Evolutionary conservation across 2,113 vertebrate species (phyloP).

Genomic region (Nannospalax galili): DNA sequence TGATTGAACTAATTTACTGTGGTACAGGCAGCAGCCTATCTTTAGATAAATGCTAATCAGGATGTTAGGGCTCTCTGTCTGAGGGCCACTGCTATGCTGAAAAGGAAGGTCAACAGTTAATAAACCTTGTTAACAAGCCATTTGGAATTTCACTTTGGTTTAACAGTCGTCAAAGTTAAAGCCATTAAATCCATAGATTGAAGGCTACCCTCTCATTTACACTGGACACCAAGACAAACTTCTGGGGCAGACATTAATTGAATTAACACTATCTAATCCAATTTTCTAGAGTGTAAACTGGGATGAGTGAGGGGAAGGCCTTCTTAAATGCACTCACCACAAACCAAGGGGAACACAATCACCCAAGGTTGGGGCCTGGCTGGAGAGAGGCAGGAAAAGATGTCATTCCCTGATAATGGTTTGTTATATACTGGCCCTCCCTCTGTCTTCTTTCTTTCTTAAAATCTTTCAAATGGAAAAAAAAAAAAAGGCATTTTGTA

Average conservation of each 20-base stretch:
- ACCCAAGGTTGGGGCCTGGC: not conserved
- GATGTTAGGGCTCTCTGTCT: constrained; percentile 83
- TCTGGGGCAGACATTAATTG: constrained; percentile 85
- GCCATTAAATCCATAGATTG: constrained; percentile 87
- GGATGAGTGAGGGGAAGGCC: constrained; percentile 45
- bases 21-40: constrained; percentile 88
- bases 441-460: not conserved
- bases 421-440: not conserved
- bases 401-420: not conserved
- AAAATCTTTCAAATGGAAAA: constrained; percentile 47
- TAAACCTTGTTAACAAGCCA: constrained; percentile 88
- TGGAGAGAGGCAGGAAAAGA: not conserved
- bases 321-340: constrained; percentile 21
- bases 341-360: not conserved
- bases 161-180: constrained; percentile 85
- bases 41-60: constrained; percentile 90
- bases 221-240: constrained; percentile 82
- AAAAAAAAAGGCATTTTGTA: constrained; percentile 66
- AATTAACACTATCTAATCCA: constrained; percentile 86
- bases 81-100: constrained; percentile 84
- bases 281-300: constrained; percentile 82
- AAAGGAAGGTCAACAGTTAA: constrained; percentile 90
- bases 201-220: constrained; percentile 83
- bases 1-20: constrained; percentile 89
- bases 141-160: constrained; percentile 86